Conservation (phyloP, 2,888 invertebrate genomes). For the Tholera decimalis region DNA sequence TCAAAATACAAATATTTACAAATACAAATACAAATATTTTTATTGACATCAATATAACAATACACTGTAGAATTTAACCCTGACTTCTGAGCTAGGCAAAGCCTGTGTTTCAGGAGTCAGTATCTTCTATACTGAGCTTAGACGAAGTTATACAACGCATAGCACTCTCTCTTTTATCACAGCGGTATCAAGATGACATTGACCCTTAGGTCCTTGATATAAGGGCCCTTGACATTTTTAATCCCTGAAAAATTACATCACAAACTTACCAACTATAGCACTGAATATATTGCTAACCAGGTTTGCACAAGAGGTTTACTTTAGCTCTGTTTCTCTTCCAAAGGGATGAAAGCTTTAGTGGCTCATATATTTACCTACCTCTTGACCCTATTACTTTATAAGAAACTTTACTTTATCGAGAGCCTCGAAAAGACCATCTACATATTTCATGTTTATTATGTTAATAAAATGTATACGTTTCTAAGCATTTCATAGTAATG, state of each 20-base stretch:
- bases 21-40: no score
- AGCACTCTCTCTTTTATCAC: no score
- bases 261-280: neutral
- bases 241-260: neutral
- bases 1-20: no score
- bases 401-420: constrained; percentile 38
- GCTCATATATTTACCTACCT: constrained; percentile 27
- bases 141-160: no score
- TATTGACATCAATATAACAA: no score
- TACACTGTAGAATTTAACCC: no score
- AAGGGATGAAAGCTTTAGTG: constrained; percentile 37
- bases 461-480: constrained; percentile 3
- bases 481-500: constrained; percentile 6
- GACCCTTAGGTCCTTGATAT: no score
- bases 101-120: no score
- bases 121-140: no score
- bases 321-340: constrained; percentile 12
- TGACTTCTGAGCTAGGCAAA: no score
- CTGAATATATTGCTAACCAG: constrained; percentile 2
- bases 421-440: neutral
- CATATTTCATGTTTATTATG: constrained; percentile 15
- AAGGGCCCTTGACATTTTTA: neutral
- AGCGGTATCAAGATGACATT: no score
- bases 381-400: constrained; percentile 39
- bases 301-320: constrained; percentile 22